phyloP scores from a whole-genome alignment of 1,140 invertebrate species.

The Gryllus bimaculatus region DNA sequence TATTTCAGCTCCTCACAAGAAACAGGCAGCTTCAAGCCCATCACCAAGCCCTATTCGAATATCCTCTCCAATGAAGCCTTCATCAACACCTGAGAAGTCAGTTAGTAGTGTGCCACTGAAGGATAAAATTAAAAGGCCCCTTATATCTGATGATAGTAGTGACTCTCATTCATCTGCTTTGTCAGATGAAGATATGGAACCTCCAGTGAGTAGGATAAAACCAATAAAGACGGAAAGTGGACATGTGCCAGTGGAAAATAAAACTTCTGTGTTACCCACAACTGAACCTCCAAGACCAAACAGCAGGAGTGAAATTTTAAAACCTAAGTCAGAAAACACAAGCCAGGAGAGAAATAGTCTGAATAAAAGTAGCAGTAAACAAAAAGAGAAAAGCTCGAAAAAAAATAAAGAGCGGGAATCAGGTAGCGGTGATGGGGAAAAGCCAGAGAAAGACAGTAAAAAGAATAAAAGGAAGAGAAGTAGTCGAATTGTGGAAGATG shows the following conservation, averaged over 20 bases:
- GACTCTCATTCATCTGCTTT: constrained; percentile 21
- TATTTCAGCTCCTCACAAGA: constrained; percentile 21
- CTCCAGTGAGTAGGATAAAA: constrained; percentile 7
- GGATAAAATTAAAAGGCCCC: constrained; percentile 23
- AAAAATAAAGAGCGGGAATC: constrained; percentile 24
- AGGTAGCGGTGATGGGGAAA: constrained; percentile 21
- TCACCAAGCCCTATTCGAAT: constrained; percentile 32
- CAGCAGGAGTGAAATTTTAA: constrained; percentile 3
- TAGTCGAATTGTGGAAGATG: constrained; percentile 37
- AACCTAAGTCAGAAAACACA: constrained; percentile 9
- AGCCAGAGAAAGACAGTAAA: constrained; percentile 25
- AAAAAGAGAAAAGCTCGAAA: constrained; percentile 26
- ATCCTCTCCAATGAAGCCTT: constrained; percentile 37
- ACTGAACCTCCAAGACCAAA: constrained; percentile 9
- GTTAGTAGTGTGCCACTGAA: constrained; percentile 8
- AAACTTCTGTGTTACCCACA: not conserved
- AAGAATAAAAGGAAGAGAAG: constrained; percentile 28
- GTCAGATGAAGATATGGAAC: constrained; percentile 20
- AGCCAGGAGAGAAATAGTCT: constrained; percentile 19
- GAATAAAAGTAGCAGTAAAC: constrained; percentile 23
- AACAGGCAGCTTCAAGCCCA: constrained; percentile 26
- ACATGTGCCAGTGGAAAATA: not conserved
- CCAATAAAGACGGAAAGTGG: not conserved
- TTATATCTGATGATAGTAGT: constrained; percentile 22
- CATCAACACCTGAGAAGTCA: constrained; percentile 27